Conservation (phyloP, 2,113 vertebrate genomes). For the Pycnonotus jocosus region DNA sequence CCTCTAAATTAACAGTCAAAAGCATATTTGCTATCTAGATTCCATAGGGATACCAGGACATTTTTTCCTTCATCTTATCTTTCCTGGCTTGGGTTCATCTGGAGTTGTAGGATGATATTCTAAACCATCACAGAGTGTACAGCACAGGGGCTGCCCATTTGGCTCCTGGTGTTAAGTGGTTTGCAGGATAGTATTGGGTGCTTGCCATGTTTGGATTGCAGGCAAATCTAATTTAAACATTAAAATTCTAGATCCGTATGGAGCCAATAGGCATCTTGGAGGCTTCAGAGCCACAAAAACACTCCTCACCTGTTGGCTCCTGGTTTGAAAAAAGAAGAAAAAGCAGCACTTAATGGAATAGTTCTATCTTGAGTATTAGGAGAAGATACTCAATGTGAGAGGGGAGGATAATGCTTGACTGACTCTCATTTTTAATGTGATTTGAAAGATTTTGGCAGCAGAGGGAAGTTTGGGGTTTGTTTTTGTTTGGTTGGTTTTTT, state of each 20-base stretch:
- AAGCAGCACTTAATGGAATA: background rate
- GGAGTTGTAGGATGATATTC: background rate
- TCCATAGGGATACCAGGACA: background rate
- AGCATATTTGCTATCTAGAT: background rate
- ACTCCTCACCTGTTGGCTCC: background rate
- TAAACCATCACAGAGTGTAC: background rate
- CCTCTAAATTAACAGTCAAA: background rate
- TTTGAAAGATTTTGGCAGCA: background rate
- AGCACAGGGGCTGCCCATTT: background rate
- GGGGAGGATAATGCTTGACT: background rate
- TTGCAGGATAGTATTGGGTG: background rate
- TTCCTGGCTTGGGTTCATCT: background rate
- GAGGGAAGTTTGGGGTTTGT: background rate
- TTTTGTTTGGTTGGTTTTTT: background rate
- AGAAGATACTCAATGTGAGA: background rate
- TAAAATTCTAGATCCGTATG: background rate
- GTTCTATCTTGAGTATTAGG: background rate
- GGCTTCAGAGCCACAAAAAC: background rate
- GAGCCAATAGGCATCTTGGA: background rate
- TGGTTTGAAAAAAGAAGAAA: background rate
- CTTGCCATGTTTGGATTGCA: background rate
- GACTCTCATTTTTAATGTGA: background rate
- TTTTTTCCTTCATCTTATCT: background rate
- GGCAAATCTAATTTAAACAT: background rate
- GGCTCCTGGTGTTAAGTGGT: background rate